Evolutionary conservation across 2,888 invertebrate genomes (phyloP), one percentile per base, ranked within the genome.

Genomic region (Torymus aiolomorphi): DNA sequence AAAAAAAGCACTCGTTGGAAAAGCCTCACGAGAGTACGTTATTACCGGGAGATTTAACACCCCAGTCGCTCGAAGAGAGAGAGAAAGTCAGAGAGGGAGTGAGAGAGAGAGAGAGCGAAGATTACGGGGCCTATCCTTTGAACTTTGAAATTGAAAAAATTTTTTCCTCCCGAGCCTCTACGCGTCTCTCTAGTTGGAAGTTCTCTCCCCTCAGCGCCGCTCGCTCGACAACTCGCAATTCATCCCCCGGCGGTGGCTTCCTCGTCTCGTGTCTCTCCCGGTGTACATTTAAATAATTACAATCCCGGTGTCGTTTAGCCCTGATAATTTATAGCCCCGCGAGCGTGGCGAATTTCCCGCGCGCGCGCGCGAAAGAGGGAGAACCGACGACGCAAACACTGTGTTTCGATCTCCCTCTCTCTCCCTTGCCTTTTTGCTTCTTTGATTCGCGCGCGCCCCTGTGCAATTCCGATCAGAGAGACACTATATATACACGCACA

Each of bases 221-320:
- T 62, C 59, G 16, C 16, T 13, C 66, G 31, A 31, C 31, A 31
- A 31, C 56, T 52, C 66, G 67, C 78, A 66, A 79, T 78, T 59
- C 70, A 18, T 73, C 52, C 76, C 70, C 62, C 42, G 52, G 72
- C 63, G 67, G 14, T 18, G 66, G 18, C 24, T n/a, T 31, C 31
- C 31, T 31, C 31, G 62, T n/a, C n/a, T 16, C 49, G 4, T 8
- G 14, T 31, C 52, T 54, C 42, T 63, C 31, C 76, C 80, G 75
- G 73, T 80, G 84, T 87, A 84, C 87, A 89, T 89, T 89, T 89
- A 89, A 90, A 90, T 90, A 89, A 89, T 89, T 89, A 89, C 88
- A 87, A 88, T 87, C 86, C 89, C 85, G 86, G 84, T 84, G 85
- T 85, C 88, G 87, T 86, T 88, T 87, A 86, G 85, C 84, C 85